phyloP scores from a whole-genome alignment of 2,113 vertebrate species.

The Crotalus horridus region DNA sequence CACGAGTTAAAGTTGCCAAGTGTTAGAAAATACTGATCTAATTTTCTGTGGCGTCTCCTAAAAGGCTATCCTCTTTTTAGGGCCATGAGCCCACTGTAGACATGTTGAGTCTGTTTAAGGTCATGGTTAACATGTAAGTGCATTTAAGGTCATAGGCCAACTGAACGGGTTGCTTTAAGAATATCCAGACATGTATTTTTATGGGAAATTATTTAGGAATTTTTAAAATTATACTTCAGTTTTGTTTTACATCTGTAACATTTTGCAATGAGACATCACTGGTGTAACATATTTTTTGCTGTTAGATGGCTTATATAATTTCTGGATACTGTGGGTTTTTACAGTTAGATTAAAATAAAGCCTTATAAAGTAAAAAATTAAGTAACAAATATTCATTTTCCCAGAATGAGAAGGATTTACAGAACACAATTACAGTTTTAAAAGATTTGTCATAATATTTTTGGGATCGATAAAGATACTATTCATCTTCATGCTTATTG shows the following conservation, averaged over 20 bases:
- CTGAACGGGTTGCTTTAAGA: not conserved
- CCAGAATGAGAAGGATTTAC: constrained; percentile 34
- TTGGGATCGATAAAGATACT: constrained; percentile 33
- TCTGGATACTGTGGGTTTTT: constrained; percentile 13
- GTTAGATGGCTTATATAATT: not conserved
- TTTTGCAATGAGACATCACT: not conserved
- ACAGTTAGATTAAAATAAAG: not conserved
- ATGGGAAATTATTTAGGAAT: not conserved
- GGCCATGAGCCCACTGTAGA: not conserved
- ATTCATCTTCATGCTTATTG: constrained; percentile 48
- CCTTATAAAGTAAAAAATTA: constrained; percentile 41
- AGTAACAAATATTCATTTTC: constrained; percentile 22
- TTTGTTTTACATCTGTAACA: not conserved
- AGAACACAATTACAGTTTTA: constrained; percentile 42
- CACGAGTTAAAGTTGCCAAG: not conserved
- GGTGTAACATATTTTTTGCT: not conserved
- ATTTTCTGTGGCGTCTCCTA: not conserved
- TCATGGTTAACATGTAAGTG: not conserved
- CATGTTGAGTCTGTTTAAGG: not conserved
- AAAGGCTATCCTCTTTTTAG: not conserved
- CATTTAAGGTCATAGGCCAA: not conserved
- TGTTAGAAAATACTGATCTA: not conserved
- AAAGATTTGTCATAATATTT: constrained; percentile 27
- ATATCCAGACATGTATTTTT: not conserved
- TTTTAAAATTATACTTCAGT: not conserved